These are phyloP conservation scores for Dasysyrphus tricinctus DNA, from an alignment of 2,888 invertebrate species.

Conservation along the genomic window DNA sequence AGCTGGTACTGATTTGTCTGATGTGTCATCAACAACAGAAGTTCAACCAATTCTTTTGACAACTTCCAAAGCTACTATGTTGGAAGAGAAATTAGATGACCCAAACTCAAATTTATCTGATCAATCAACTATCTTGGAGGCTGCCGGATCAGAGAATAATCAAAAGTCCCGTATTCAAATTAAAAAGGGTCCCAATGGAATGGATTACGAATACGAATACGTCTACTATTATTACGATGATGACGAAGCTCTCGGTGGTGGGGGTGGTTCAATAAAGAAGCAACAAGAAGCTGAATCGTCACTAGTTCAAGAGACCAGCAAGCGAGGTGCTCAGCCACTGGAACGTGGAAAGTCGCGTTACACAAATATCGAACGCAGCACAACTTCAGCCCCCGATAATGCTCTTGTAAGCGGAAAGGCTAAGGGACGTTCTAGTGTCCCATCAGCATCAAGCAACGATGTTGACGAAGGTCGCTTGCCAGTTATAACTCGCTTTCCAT, in stretches of 20 bases:
- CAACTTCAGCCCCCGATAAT: constrained; percentile 85
- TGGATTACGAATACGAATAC: constrained; percentile 96
- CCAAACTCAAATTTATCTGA: constrained; percentile 81
- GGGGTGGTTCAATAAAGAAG: constrained; percentile 21
- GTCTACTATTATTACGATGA: constrained; percentile 96
- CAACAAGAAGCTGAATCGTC: constrained; percentile 63
- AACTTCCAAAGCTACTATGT: constrained; percentile 77
- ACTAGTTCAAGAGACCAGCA: constrained; percentile 50
- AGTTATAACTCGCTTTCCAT: constrained; percentile 93
- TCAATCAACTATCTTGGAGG: constrained; percentile 85
- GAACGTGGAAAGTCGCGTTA: constrained; percentile 84
- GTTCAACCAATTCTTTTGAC: constrained; percentile 76
- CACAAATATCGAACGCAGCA: constrained; percentile 82
- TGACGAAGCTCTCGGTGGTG: constrained; percentile 81
- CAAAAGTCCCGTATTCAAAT: constrained; percentile 91
- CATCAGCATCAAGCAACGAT: constrained; percentile 77
- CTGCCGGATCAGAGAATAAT: constrained; percentile 88
- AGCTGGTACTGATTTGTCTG: background rate
- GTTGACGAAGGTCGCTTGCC: constrained; percentile 86
- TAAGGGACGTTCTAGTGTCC: constrained; percentile 82
- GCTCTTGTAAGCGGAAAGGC: constrained; percentile 87
- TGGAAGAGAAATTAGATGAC: constrained; percentile 76
- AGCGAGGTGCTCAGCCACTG: constrained; percentile 79
- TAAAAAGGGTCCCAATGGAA: constrained; percentile 94
- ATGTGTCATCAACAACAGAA: constrained; percentile 36